Percentiles rank a stretch among this genome's conserved stretches.
Conservation (phyloP, 2,113 vertebrate species). For the Lutjanus erythropterus region DNA sequence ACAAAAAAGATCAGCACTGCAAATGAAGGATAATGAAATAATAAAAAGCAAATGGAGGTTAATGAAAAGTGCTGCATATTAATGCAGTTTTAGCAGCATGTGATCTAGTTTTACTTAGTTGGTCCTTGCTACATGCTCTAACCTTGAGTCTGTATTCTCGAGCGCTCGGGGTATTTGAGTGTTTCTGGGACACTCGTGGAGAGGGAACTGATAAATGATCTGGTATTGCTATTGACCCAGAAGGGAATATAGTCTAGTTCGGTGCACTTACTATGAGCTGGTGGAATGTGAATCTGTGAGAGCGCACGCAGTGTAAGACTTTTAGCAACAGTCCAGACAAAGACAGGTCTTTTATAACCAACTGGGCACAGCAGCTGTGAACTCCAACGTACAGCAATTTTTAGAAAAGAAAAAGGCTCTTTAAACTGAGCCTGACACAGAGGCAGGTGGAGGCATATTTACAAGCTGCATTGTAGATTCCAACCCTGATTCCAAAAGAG, state of each 20-base stretch:
- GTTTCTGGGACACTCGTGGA: constrained; percentile 78
- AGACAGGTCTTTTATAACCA: constrained; percentile 44
- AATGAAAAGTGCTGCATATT: constrained; percentile 25
- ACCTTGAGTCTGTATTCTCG: constrained; percentile 70
- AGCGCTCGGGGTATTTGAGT: constrained; percentile 58
- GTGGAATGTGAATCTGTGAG: constrained; percentile 49
- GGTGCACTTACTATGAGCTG: constrained; percentile 56
- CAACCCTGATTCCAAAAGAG: no score
- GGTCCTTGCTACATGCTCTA: constrained; percentile 54
- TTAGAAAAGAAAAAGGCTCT: background rate
- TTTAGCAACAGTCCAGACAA: constrained; percentile 39
- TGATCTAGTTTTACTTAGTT: constrained; percentile 73
- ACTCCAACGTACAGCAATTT: constrained; percentile 1
- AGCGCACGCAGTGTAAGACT: constrained; percentile 35
- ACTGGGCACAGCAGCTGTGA: constrained; percentile 30
- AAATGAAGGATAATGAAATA: background rate
- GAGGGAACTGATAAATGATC: constrained; percentile 77
- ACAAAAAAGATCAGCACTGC: constrained; percentile 13
- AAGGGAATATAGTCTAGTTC: constrained; percentile 68
- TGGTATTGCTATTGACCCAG: constrained; percentile 75
- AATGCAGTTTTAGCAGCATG: constrained; percentile 33
- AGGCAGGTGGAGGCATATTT: constrained; percentile 15
- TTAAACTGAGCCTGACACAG: background rate
- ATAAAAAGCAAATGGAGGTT: constrained; percentile 13
- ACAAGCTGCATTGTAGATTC: background rate